Conservation (phyloP, 2,113 vertebrate genomes). For the Jacana jacana region DNA sequence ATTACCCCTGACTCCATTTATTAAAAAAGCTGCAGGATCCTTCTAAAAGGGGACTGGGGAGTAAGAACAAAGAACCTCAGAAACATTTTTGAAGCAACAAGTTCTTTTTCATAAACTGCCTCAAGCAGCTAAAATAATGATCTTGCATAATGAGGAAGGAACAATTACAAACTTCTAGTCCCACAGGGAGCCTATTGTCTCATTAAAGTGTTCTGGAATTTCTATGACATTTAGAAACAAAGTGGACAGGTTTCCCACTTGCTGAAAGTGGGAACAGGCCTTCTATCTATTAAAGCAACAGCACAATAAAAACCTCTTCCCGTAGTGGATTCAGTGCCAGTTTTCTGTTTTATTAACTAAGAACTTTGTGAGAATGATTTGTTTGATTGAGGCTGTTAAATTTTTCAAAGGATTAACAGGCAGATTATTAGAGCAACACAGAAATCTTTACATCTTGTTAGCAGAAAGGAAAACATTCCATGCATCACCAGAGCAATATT, state of each 20-base stretch:
- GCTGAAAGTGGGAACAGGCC: not conserved
- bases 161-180: slow-evolving; percentile 17
- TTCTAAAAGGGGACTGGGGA: not conserved
- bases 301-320: not conserved
- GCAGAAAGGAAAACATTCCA: not conserved
- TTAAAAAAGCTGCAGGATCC: not conserved
- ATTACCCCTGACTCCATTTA: not conserved
- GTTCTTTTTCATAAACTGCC: slow-evolving; percentile 27
- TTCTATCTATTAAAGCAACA: not conserved
- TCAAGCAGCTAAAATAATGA: slow-evolving; percentile 45
- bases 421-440: not conserved
- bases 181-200: slow-evolving; percentile 12
- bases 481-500: not conserved
- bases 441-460: not conserved
- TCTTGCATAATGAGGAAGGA: slow-evolving; percentile 39
- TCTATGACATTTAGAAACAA: slow-evolving; percentile 42
- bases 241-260: not conserved
- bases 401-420: slow-evolving; percentile 19
- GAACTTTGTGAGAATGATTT: not conserved
- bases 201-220: not conserved
- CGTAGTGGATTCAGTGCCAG: not conserved
- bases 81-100: slow-evolving; percentile 18
- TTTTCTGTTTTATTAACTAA: slow-evolving; percentile 44
- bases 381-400: not conserved
- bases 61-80: slow-evolving; percentile 28